Conservation (phyloP, 2,888 invertebrate genomes). For the Polylopha cassiicola region DNA sequence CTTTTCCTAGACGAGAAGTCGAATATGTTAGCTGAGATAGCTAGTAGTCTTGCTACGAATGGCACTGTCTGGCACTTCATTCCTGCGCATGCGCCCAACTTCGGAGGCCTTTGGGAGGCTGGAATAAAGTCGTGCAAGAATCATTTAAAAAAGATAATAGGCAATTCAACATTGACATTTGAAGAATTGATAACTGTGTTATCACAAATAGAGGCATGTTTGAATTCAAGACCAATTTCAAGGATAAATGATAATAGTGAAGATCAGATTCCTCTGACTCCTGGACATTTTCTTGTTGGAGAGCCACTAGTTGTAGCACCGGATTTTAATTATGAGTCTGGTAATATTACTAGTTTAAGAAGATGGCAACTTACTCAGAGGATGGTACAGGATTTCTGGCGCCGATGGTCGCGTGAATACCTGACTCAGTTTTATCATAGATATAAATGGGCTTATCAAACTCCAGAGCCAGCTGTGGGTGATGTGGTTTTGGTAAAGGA, state of each 20-base stretch:
- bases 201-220: constrained; percentile 23
- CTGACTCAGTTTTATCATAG: constrained; percentile 12
- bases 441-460: constrained; percentile 12
- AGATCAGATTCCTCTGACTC: constrained; percentile 21
- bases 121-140: background rate
- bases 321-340: constrained; percentile 13
- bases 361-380: constrained; percentile 22
- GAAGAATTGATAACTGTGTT: constrained; percentile 22
- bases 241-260: constrained; percentile 2
- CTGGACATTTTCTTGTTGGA: constrained; percentile 26
- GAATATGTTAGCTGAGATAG: background rate
- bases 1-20: background rate
- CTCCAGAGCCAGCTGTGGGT: background rate
- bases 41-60: background rate
- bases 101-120: too few relatives aligned
- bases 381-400: constrained; percentile 22
- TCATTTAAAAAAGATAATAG: constrained; percentile 13
- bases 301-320: constrained; percentile 18
- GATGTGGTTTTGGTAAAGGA: background rate
- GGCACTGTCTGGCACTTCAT: constrained; percentile 4
- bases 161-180: constrained; percentile 16
- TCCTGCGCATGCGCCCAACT: background rate
- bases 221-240: constrained; percentile 21
- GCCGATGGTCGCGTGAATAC: constrained; percentile 17
- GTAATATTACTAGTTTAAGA: constrained; percentile 9